phyloP scores from a whole-genome alignment of 2,797 vertebrate species.

The Mormyrops attenuatus region DNA sequence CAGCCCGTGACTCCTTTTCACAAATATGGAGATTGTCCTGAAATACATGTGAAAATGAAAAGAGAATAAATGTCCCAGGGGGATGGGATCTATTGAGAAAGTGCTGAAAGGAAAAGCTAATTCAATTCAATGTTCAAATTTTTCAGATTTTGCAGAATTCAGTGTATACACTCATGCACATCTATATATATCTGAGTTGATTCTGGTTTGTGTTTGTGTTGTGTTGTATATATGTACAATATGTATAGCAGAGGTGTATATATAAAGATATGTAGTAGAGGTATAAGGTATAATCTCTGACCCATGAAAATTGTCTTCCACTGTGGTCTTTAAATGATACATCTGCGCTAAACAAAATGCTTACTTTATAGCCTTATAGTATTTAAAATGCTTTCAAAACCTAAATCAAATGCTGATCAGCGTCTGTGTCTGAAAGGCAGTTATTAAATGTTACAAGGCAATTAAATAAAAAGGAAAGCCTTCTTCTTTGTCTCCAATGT shows the following conservation, averaged over 20 bases:
- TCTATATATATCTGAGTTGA: background rate
- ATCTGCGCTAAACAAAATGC: background rate
- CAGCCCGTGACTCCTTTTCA: background rate
- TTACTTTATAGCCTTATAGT: background rate
- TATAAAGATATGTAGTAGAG: background rate
- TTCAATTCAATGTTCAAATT: background rate
- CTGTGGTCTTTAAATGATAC: background rate
- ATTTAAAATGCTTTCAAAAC: background rate
- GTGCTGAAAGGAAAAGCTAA: background rate
- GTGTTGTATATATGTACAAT: background rate
- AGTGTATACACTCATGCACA: background rate
- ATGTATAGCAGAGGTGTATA: background rate
- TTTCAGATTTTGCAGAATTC: background rate
- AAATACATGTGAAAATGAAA: constrained; percentile 1
- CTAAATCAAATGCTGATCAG: background rate
- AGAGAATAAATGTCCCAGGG: background rate
- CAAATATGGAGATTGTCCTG: background rate
- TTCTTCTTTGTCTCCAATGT: background rate
- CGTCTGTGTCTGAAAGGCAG: background rate
- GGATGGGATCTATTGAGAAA: background rate
- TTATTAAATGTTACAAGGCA: background rate
- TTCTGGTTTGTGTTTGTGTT: background rate
- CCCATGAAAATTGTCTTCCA: background rate
- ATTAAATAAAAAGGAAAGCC: background rate
- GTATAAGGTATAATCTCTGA: background rate